A percentile compares a stretch with the other conserved stretches of the same genome.
Evolutionary conservation across 2,113 vertebrate genomes (phyloP).

Genomic region (Oceanodroma tethys): DNA sequence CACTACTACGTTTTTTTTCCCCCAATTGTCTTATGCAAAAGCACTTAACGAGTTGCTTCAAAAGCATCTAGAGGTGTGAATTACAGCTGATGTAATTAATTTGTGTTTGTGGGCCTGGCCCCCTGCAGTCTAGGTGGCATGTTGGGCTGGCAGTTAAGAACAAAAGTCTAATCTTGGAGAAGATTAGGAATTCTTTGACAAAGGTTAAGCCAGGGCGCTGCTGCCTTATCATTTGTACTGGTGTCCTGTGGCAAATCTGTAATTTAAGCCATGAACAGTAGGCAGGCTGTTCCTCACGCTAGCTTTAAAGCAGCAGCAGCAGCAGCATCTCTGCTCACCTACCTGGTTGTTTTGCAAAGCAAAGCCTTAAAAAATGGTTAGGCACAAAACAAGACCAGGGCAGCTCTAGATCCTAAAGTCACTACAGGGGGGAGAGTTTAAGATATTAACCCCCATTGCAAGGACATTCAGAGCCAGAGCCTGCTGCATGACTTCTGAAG

Average conservation of each 20-base stretch:
- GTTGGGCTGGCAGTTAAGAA: neutral
- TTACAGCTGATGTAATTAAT: constrained; percentile 56
- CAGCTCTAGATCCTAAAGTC: neutral
- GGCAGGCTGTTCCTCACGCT: neutral
- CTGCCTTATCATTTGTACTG: neutral
- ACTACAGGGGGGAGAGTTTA: neutral
- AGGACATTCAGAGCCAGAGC: neutral
- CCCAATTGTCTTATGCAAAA: neutral
- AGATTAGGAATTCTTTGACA: constrained; percentile 40
- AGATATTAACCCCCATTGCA: too few relatives aligned
- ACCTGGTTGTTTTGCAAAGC: neutral
- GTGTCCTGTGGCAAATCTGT: neutral
- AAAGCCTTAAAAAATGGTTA: neutral
- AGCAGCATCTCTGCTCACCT: neutral
- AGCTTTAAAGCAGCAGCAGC: neutral
- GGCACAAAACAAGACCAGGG: neutral
- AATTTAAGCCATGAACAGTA: neutral
- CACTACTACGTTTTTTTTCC: neutral
- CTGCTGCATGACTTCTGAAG: neutral
- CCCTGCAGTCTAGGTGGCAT: neutral
- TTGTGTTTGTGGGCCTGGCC: neutral
- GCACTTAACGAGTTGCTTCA: neutral
- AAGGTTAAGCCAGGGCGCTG: neutral
- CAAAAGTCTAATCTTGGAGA: constrained; percentile 24
- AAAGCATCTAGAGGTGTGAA: constrained; percentile 28